Conservation (phyloP, 2,797 vertebrate genomes). For the Coracias cyanogaster region DNA sequence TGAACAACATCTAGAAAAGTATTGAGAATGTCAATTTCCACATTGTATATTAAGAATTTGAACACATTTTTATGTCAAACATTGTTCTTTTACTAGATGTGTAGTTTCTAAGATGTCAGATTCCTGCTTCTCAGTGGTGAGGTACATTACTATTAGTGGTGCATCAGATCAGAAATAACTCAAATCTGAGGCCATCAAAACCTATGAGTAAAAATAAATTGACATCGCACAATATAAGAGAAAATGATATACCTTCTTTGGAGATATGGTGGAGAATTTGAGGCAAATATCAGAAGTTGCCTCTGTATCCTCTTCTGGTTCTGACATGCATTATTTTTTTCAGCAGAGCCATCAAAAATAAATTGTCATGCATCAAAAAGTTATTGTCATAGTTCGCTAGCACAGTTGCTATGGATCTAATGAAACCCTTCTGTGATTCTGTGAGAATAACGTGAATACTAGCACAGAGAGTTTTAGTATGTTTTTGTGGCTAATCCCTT, state of each 20-base stretch:
- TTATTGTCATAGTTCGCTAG: not conserved
- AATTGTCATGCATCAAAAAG: not conserved
- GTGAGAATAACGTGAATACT: not conserved
- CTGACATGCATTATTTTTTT: not conserved
- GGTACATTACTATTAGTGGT: not conserved
- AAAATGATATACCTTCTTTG: not conserved
- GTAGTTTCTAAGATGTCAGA: not conserved
- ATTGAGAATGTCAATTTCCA: not conserved
- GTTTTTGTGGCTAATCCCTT: not conserved
- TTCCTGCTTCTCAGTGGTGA: not conserved
- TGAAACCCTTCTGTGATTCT: not conserved
- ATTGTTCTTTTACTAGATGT: not conserved
- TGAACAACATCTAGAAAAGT: not conserved
- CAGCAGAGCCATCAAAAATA: not conserved
- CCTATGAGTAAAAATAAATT: not conserved
- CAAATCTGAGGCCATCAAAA: not conserved
- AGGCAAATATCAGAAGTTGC: not conserved
- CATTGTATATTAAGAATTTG: not conserved
- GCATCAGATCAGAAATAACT: not conserved
- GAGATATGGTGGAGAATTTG: not conserved
- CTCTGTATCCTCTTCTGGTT: not conserved
- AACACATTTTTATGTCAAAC: not conserved
- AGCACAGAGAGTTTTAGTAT: not conserved
- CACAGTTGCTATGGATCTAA: not conserved
- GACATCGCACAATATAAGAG: not conserved